Conservation (phyloP, 2,797 vertebrate genomes). For the Darevskia mixta region DNA sequence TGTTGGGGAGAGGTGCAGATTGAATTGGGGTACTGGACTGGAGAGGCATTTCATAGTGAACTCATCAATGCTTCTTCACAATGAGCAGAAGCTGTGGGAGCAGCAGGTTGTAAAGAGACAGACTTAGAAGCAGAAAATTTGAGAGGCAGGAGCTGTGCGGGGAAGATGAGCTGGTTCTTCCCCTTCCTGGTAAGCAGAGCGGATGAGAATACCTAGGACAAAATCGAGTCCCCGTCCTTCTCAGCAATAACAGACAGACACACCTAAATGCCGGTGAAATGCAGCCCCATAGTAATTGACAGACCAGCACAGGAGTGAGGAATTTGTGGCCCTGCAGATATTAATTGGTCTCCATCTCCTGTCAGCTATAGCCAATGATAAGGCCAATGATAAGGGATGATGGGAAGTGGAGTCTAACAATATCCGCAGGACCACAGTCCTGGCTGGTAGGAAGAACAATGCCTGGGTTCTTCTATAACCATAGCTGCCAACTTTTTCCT, state of each 20-base stretch:
- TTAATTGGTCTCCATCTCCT: no score
- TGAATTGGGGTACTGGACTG: background rate
- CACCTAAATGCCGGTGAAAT: background rate
- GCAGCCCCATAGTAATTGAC: background rate
- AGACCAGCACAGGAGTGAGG: background rate
- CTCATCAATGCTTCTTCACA: background rate
- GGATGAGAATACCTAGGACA: background rate
- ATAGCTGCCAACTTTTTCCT: no score
- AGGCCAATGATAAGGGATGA: no score
- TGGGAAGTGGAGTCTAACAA: no score
- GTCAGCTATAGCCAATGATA: no score
- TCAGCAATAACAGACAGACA: background rate
- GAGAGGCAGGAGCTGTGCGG: background rate
- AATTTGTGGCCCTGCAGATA: background rate
- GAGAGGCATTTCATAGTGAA: background rate
- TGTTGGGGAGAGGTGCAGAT: background rate
- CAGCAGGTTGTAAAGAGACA: background rate
- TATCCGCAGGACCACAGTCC: no score
- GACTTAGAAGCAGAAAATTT: background rate
- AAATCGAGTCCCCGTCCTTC: background rate
- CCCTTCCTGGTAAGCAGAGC: background rate
- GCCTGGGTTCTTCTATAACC: background rate
- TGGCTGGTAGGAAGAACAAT: background rate
- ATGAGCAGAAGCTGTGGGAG: background rate
- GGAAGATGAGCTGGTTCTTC: no score